Evolutionary conservation across 92 coral and sea anemone genomes (phyloP).

Genomic region (Porites evermanni): DNA sequence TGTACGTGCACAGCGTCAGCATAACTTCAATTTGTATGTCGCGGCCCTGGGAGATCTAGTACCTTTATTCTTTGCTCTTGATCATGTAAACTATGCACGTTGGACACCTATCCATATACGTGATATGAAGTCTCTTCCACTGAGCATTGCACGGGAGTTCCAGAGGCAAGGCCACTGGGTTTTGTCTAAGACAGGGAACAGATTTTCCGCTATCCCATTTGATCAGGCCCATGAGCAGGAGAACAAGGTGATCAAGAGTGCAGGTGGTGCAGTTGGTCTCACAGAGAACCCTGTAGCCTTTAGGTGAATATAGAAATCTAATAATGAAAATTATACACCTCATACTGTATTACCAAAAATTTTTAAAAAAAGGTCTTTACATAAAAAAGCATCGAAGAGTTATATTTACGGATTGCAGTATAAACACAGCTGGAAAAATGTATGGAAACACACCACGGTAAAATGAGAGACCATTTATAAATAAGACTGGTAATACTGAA

Average conservation of each 20-base stretch:
- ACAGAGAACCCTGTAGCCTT: slow-evolving; percentile 57
- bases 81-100: slow-evolving; percentile 67
- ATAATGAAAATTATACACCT: neutral
- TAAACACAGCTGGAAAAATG: too few species aligned
- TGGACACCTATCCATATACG: slow-evolving; percentile 75
- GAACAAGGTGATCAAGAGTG: slow-evolving; percentile 59
- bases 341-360: neutral
- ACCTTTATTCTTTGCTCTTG: slow-evolving; percentile 64
- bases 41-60: slow-evolving; percentile 18
- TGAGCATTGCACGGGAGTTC: slow-evolving; percentile 43
- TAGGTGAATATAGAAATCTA: slow-evolving; percentile 21
- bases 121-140: slow-evolving; percentile 73
- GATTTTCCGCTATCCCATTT: slow-evolving; percentile 61
- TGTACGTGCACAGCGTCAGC: neutral
- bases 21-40: neutral
- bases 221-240: slow-evolving; percentile 78
- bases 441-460: too few species aligned
- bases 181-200: slow-evolving; percentile 61
- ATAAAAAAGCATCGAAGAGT: too few species aligned
- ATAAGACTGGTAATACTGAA: neutral
- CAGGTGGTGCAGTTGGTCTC: slow-evolving; percentile 70
- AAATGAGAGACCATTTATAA: too few species aligned
- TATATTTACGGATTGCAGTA: too few species aligned
- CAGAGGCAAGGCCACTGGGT: slow-evolving; percentile 65
- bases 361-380: too few species aligned